phyloP scores from a whole-genome alignment of 1,140 invertebrate species.

The Tachypleus tridentatus region DNA sequence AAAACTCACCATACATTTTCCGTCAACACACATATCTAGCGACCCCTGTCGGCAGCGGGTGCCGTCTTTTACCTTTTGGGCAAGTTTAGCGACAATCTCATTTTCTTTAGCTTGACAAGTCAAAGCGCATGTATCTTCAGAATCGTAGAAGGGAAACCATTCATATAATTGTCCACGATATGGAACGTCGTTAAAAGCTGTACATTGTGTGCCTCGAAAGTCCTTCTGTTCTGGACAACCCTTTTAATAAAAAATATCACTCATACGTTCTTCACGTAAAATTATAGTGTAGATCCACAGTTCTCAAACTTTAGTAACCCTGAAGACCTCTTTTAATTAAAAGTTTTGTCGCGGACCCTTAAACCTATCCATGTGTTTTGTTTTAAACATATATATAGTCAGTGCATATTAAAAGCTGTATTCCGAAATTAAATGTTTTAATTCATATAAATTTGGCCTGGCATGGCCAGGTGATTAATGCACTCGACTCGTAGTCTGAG shows the following conservation, averaged over 20 bases:
- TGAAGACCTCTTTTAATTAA: no score
- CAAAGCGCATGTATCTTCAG: constrained; percentile 70
- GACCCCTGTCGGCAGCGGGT: constrained; percentile 67
- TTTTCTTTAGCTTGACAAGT: constrained; percentile 55
- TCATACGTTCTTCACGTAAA: no score
- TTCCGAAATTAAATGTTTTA: no score
- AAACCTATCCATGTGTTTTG: no score
- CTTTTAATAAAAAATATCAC: constrained; percentile 31
- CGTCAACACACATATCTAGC: constrained; percentile 78
- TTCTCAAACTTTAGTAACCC: no score
- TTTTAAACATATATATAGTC: no score
- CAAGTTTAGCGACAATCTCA: constrained; percentile 57
- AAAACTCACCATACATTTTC: constrained; percentile 62
- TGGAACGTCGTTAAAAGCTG: constrained; percentile 58
- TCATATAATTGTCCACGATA: constrained; percentile 64
- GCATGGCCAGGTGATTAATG: no score
- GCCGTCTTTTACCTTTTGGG: constrained; percentile 70
- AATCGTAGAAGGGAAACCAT: constrained; percentile 75
- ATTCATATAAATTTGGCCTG: no score
- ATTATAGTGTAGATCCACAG: no score
- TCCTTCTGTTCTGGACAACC: constrained; percentile 56
- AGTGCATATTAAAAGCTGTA: no score
- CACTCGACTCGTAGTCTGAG: no score
- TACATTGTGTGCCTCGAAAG: constrained; percentile 68
- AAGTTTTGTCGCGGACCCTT: no score